Evolutionary conservation across 2,888 invertebrate species (phyloP), one percentile per base, ranked within the genome.

Genomic region (Nymphalis c-album): DNA sequence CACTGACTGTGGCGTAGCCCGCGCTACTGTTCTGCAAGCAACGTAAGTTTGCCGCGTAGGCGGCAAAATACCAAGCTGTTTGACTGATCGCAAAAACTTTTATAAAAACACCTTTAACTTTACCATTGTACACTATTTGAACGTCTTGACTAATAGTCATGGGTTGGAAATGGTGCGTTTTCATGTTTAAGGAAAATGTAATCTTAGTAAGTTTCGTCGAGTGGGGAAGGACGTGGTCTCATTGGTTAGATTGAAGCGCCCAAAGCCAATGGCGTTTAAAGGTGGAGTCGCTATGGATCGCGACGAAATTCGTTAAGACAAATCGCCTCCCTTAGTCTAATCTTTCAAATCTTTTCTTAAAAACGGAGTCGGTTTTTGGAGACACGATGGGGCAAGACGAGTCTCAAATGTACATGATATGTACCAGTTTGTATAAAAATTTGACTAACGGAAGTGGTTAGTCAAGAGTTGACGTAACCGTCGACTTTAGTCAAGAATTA

Each of bases 231-330:
- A 74, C 82, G 89, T 83, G 75, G 82, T 76, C 83, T 84, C 82
- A 91, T 91, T 91, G 91, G 91, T 76, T 80, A 86, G 81, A 78
- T 80, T 78, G 72, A 71, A 74, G 77, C 84, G 85, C 80, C 78
- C 80, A 79, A 86, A 82, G 80, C 91, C 91, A 91, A 91, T 90
- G 74, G 89, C 87, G 83, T 74, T 78, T 76, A 83, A 83, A 90
- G 91, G 91, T 87, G 91, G 91, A 84, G 90, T 76, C 87, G 83
- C 75, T 73, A 76, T 76, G 77, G 77, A 83, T 79, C 80, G 82
- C 80, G 80, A 82, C 76, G 79, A 88, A 90, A 81, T 90, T 90
- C 80, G 83, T 84, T 80, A 82, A 85, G 85, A 85, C 81, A 80
- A 77, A 80, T 78, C 77, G 76, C 78, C 80, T 80, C 77, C 84